Conservation (phyloP, 2,888 invertebrate genomes). For the Agriopis aurantiaria region DNA sequence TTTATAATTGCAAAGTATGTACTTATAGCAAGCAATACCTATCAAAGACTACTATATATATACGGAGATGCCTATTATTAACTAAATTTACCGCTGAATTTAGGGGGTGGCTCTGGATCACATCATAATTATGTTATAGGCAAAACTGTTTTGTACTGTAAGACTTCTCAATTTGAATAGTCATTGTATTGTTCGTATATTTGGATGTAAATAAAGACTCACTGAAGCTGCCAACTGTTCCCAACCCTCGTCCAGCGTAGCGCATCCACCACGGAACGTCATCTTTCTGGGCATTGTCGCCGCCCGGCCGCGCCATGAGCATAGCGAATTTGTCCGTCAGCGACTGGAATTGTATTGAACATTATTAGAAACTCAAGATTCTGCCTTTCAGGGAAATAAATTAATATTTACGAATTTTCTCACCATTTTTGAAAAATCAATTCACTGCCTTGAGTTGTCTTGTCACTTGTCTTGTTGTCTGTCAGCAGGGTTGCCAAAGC, state of each 20-base stretch:
- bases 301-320: constrained; percentile 93
- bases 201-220: constrained; percentile 76
- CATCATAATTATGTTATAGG: background rate
- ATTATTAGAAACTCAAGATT: constrained; percentile 43
- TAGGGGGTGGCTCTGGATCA: constrained; percentile 13
- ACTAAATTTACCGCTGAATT: constrained; percentile 7
- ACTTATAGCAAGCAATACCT: too few relatives aligned
- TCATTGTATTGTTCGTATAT: constrained; percentile 1
- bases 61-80: background rate
- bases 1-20: too few relatives aligned
- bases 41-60: too few relatives aligned
- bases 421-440: constrained; percentile 85
- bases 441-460: constrained; percentile 60
- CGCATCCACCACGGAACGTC: constrained; percentile 96
- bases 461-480: constrained; percentile 59
- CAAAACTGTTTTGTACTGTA: background rate
- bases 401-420: constrained; percentile 61
- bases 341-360: constrained; percentile 85
- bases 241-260: constrained; percentile 93
- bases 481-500: too few relatives aligned
- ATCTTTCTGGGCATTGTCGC: constrained; percentile 91
- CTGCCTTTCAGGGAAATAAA: constrained; percentile 39
- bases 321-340: constrained; percentile 92
- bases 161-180: background rate
- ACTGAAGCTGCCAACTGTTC: constrained; percentile 94